A percentile compares a stretch with the other conserved stretches of the same genome.
These are phyloP conservation scores for Hylaeus anthracinus DNA, from an alignment of 1,140 invertebrate species.

Conservation along the genomic window DNA sequence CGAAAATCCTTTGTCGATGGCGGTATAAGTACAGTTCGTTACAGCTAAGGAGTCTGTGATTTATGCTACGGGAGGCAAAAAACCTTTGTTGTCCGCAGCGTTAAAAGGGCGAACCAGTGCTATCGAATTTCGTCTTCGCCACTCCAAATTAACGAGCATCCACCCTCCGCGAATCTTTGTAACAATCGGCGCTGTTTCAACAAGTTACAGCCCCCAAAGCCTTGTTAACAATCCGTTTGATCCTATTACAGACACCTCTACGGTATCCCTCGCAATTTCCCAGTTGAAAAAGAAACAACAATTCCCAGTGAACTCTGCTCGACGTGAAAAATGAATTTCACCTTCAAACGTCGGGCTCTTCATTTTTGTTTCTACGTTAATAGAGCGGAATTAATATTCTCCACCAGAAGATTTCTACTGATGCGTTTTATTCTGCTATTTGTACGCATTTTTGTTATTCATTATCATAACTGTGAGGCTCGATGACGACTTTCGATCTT, in stretches of 20 bases:
- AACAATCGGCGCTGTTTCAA: slow-evolving; percentile 45
- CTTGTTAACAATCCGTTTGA: slow-evolving; percentile 54
- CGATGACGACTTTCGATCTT: too few species aligned
- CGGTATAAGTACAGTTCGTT: slow-evolving; percentile 43
- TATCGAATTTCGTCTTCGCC: slow-evolving; percentile 60
- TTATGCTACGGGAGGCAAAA: slow-evolving; percentile 31
- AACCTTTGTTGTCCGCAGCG: slow-evolving; percentile 47
- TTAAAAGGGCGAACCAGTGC: slow-evolving; percentile 34
- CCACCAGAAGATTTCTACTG: too few species aligned
- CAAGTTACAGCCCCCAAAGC: slow-evolving; percentile 19
- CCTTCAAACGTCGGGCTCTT: too few species aligned
- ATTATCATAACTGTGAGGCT: too few species aligned
- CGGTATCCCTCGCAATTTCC: background rate
- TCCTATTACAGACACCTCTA: slow-evolving; percentile 18
- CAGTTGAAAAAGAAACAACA: background rate
- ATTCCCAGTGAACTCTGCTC: too few species aligned
- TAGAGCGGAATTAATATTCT: too few species aligned
- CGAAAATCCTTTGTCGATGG: slow-evolving; percentile 49
- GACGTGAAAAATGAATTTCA: background rate
- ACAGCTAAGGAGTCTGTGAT: slow-evolving; percentile 54
- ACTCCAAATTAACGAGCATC: slow-evolving; percentile 55
- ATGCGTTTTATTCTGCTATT: too few species aligned
- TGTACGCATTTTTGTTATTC: too few species aligned
- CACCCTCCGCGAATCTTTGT: slow-evolving; percentile 52
- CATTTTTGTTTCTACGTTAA: too few species aligned